These are phyloP conservation scores for Lasiurus borealis DNA, from an alignment of 2,113 vertebrate genomes.

Conservation along the genomic window DNA sequence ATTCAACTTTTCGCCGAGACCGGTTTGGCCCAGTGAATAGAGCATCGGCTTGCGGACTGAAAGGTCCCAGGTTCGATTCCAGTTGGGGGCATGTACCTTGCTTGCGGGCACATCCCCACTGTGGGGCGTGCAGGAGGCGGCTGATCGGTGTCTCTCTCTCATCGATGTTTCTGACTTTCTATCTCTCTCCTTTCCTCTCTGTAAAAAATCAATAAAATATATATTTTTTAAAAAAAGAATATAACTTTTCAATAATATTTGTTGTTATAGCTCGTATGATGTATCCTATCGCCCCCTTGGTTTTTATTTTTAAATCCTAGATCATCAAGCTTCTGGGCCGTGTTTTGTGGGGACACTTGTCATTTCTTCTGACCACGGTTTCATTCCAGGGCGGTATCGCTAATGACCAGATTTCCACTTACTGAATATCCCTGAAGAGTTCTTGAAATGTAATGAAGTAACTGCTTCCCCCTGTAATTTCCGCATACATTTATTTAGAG, in stretches of 20 bases:
- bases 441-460: constrained; percentile 86
- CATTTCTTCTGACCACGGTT: neutral
- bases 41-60: too few species aligned
- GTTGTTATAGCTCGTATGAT: neutral
- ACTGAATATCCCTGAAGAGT: constrained; percentile 81
- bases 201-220: too few species aligned
- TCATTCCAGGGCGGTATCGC: constrained; percentile 69
- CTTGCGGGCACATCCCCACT: too few species aligned
- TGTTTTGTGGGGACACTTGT: neutral
- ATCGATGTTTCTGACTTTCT: too few species aligned
- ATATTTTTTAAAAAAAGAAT: too few species aligned
- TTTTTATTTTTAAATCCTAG: neutral
- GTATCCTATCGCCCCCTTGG: neutral
- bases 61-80: too few species aligned
- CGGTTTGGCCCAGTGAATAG: too few species aligned
- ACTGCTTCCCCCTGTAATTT: constrained; percentile 85
- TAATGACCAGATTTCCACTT: constrained; percentile 79
- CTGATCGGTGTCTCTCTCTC: too few species aligned
- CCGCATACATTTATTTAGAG: constrained; percentile 86
- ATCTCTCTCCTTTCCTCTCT: too few species aligned
- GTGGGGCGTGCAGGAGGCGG: too few species aligned
- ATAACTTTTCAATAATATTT: neutral
- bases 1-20: too few species aligned
- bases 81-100: too few species aligned
- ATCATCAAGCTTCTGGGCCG: neutral